Base-by-base conservation (phyloP, 2,888 invertebrate genomes). In the Ferdinandea cuprea region DNA sequence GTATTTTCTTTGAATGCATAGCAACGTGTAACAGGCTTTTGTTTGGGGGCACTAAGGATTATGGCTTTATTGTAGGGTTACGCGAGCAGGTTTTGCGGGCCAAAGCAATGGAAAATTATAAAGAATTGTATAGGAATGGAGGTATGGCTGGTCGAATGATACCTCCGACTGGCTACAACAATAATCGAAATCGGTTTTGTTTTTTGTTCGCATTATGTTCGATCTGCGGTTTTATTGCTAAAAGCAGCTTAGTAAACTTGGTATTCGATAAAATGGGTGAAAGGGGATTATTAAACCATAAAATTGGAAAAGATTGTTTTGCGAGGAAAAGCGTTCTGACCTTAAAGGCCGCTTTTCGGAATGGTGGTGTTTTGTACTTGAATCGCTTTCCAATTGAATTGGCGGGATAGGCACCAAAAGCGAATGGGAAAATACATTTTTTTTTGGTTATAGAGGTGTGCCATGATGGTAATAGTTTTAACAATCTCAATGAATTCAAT, bases 41-140 rank as follows among this genome's bases (percentile, higher is more conserved):
- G 61, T 61, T 63, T 30, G 9, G 15, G 28, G 15, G 13, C 56
- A 50, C 56, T 9, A 56, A 59, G 58, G 50, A 74, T 74, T 69
- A 69, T 52, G 63, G 74, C 52, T 74, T 69, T 56, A 59, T 69
- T 69, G 65, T 59, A 76, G 80, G 69, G 74, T 81, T 69, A 76
- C 74, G 58, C 63, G 63, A 65, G 58, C 56, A 63, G 71, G 63
- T 71, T 65, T 58, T 58, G n/a, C 63, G 8, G 46, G 59, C 50
- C 30, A 65, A 42, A 65, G 44, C 9, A 40, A 52, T 65, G 56
- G 8, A 25, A 59, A 66, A 66, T 54, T 72, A 54, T 28, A 66
- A 52, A 21, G 7, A 13, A 37, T 13, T 9, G 40, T 25, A 25
- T 15, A n/a, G n/a, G 32, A 4, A 13, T 6, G 37, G n/a, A n/a